Conservation (phyloP, 1,140 invertebrate genomes). For the Hycleus cichorii region DNA sequence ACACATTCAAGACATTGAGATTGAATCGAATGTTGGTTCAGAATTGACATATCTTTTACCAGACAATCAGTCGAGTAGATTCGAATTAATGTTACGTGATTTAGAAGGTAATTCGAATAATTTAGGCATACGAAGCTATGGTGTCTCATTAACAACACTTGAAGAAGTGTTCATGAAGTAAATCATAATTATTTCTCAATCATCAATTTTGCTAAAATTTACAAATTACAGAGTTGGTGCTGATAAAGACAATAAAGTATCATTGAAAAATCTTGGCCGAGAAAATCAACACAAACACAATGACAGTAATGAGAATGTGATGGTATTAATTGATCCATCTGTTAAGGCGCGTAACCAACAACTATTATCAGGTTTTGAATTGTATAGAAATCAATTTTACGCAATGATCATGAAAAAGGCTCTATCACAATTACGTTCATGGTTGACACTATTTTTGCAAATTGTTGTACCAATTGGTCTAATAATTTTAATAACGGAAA, state of each 20-base stretch:
- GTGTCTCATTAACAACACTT: slow-evolving; percentile 72
- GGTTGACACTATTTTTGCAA: slow-evolving; percentile 48
- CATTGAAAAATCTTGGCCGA: slow-evolving; percentile 12
- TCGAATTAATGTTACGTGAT: slow-evolving; percentile 57
- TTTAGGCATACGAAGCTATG: slow-evolving; percentile 56
- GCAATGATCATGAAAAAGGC: slow-evolving; percentile 55
- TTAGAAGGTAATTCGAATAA: slow-evolving; percentile 56
- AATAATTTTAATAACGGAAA: slow-evolving; percentile 43
- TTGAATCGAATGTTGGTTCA: slow-evolving; percentile 26
- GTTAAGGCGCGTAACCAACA: not conserved
- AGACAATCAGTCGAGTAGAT: slow-evolving; percentile 38
- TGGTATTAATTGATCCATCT: slow-evolving; percentile 28
- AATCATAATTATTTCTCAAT: slow-evolving; percentile 25
- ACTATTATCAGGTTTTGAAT: too few species aligned
- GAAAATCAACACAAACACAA: slow-evolving; percentile 10
- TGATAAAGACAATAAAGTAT: slow-evolving; percentile 19
- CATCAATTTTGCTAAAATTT: not conserved
- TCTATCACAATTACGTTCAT: slow-evolving; percentile 48
- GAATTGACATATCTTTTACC: slow-evolving; percentile 25
- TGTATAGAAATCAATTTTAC: slow-evolving; percentile 49
- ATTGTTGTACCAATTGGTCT: slow-evolving; percentile 51
- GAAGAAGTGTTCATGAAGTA: slow-evolving; percentile 87
- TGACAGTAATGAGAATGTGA: slow-evolving; percentile 23
- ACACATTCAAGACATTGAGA: slow-evolving; percentile 23
- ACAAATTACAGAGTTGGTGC: slow-evolving; percentile 41